These are phyloP conservation scores for Lithophane semibrunnea DNA, from an alignment of 2,888 invertebrate species.

Conservation along the genomic window DNA sequence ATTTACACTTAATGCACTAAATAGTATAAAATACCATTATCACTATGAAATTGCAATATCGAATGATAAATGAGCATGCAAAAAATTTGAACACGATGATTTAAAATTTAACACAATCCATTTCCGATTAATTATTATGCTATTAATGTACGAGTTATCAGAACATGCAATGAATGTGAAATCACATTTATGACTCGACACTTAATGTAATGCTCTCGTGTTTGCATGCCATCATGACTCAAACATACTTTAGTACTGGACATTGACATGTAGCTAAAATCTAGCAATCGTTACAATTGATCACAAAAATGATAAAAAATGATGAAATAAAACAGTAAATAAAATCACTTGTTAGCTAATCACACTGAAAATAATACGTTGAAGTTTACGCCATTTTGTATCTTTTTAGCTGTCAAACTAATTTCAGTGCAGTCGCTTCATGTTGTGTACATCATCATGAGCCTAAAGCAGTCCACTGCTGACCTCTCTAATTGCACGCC, in stretches of 20 bases:
- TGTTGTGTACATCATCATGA: neutral
- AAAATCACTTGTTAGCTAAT: neutral
- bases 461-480: neutral
- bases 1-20: neutral
- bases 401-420: neutral
- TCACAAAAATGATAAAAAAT: neutral
- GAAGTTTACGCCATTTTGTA: neutral
- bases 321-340: constrained; percentile 2
- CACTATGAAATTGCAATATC: constrained; percentile 30
- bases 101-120: constrained; percentile 47
- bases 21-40: neutral
- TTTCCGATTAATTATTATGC: constrained; percentile 43
- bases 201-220: constrained; percentile 26
- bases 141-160: constrained; percentile 31
- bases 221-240: constrained; percentile 23
- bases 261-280: neutral
- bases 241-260: neutral
- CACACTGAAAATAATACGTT: neutral
- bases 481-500: neutral
- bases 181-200: constrained; percentile 34
- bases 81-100: constrained; percentile 27
- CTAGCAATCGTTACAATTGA: neutral
- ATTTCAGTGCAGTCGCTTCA: neutral
- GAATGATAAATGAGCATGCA: constrained; percentile 33
- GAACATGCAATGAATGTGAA: constrained; percentile 46